Evolutionary conservation across 53 echinoderm and acorn worm species (phyloP), one percentile per base, ranked within the genome.

Genomic region (Holothuria scabra): DNA sequence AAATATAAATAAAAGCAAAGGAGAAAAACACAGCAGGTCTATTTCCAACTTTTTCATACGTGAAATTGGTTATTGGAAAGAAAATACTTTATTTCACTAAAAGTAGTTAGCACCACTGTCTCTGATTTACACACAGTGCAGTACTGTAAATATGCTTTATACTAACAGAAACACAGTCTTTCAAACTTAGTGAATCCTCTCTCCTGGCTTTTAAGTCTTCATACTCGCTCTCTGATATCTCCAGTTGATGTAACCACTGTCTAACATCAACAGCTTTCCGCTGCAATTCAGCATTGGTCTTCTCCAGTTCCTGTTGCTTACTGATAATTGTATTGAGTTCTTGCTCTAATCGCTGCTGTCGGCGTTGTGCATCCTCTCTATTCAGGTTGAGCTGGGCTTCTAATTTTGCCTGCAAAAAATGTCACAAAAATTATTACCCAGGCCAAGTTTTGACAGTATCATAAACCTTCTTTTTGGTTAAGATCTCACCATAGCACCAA

Each of bases 351-450:
- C 81, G 88, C 28, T 90, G 86, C 64, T 95, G 90, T 14, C 84
- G 34, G 22, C 88, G 79, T 23, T 83, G 62, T 16, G 95, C 83
- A 38, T 84, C 84, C 87, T 95, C 93, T 67, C 90, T 74, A 82
- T 96, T 88, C 56, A 96, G 72, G 63, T 90, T 93, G 38, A 96
- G 86, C 78, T 96, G 93, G 3, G 93, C 88, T 63, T 96, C 93
- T 18, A 96, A 71, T 76, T 92, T 96, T 46, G 97, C 97, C 92
- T 95, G 88, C 31, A 56, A 25, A n/a, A 78, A 18, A 46, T 26
- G 9, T 20, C 9, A 74, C 11, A 22, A 70, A 70, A 34, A 52
- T 1, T 16, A 52, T 16, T 16, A 52, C 52, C 52, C 52, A 6
- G 4, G 14, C 4, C 4, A 52, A 52, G 18, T 52, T 0, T 52